A percentile compares a stretch with the other conserved stretches of the same genome.
Conservation (phyloP, 2,888 invertebrate genomes). For the Hirtodrosophila trivittata region DNA sequence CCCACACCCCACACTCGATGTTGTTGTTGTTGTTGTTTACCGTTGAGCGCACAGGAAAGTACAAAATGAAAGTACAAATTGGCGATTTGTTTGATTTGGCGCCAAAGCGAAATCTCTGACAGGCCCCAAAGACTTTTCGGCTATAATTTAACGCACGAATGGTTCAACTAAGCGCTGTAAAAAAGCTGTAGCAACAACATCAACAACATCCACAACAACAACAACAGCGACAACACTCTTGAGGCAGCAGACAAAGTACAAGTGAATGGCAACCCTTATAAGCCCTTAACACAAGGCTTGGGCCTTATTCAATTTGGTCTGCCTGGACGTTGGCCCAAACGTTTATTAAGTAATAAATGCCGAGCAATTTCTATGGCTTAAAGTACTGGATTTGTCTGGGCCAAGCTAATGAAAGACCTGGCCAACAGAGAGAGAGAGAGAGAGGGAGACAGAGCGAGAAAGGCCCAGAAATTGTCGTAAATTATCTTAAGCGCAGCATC, state of each 20-base stretch:
- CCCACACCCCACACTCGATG: conserved; percentile 3
- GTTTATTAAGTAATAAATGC: conserved; percentile 75
- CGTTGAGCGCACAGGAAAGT: conserved; percentile 60
- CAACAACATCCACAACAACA: conserved; percentile 28
- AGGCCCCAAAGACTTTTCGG: conserved; percentile 45
- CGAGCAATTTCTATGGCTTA: conserved; percentile 61
- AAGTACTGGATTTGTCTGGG: conserved; percentile 40
- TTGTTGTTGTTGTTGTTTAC: conserved; percentile 37
- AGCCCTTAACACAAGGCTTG: conserved; percentile 55
- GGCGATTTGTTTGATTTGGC: conserved; percentile 76
- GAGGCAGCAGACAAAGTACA: conserved; percentile 10
- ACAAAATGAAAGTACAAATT: conserved; percentile 75
- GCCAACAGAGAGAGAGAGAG: conserved; percentile 4
- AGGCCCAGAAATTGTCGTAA: conserved; percentile 28
- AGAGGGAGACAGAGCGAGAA: background rate
- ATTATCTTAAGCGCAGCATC: conserved; percentile 42
- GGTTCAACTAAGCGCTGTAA: conserved; percentile 66
- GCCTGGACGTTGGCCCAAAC: conserved; percentile 12
- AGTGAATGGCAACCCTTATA: conserved; percentile 58
- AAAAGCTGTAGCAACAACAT: conserved; percentile 34
- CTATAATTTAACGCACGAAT: conserved; percentile 76
- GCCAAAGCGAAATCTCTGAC: conserved; percentile 55
- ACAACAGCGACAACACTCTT: conserved; percentile 28
- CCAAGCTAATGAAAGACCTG: conserved; percentile 30
- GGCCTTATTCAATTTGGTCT: conserved; percentile 57